phyloP scores from a whole-genome alignment of 2,888 invertebrate species.

The Neria commutata region DNA sequence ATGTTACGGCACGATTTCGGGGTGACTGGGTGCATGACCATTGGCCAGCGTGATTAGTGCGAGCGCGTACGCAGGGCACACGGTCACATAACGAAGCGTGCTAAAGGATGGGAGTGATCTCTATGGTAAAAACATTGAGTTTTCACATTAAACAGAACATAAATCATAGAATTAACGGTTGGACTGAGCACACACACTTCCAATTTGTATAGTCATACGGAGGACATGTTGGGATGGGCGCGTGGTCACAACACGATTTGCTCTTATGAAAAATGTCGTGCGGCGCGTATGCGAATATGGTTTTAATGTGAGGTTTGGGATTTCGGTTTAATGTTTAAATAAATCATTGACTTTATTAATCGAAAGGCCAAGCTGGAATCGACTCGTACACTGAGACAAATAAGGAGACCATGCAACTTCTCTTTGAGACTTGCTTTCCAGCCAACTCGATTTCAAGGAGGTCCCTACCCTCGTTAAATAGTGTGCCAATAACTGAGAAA shows the following conservation, averaged over 20 bases:
- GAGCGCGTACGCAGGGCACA: conserved; percentile 24
- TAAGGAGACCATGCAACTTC: too few relatives aligned
- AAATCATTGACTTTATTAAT: not conserved
- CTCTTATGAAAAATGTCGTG: conserved; percentile 53
- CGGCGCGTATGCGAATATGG: conserved; percentile 25
- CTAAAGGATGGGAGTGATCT: conserved; percentile 54
- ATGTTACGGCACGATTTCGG: conserved; percentile 43
- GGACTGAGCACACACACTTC: conserved; percentile 19
- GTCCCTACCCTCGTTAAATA: too few relatives aligned
- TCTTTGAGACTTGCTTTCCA: too few relatives aligned
- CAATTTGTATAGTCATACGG: conserved; percentile 8
- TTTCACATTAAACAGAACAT: conserved; percentile 58
- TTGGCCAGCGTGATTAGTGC: conserved; percentile 57
- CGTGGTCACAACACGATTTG: conserved; percentile 55
- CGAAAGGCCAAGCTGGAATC: not conserved
- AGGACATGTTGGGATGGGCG: conserved; percentile 41
- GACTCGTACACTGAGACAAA: too few relatives aligned
- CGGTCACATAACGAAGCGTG: conserved; percentile 33
- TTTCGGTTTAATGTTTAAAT: not conserved
- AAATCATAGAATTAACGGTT: conserved; percentile 54
- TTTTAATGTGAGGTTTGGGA: not conserved
- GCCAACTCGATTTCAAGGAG: too few relatives aligned
- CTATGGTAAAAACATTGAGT: conserved; percentile 55
- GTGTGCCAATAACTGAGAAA: too few relatives aligned
- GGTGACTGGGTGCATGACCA: conserved; percentile 42